A percentile compares a stretch with the other conserved stretches of the same genome.
These are phyloP conservation scores for Fregetta grallaria DNA, from an alignment of 2,113 vertebrate genomes.

Conservation along the genomic window DNA sequence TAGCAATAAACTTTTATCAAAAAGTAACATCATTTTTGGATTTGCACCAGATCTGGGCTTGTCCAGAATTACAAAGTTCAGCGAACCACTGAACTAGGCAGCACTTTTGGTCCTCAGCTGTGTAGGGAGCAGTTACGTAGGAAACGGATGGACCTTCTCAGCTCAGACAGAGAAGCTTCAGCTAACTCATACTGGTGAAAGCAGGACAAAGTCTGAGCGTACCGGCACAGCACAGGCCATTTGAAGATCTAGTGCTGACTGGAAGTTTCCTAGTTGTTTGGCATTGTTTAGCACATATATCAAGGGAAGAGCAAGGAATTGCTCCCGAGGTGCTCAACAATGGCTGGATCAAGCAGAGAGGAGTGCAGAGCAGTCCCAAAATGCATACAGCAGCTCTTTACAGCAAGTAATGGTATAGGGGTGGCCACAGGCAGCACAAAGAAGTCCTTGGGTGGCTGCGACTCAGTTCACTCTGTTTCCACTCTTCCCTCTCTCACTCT, in stretches of 20 bases:
- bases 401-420: neutral
- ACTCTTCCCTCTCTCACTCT: neutral
- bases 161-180: neutral
- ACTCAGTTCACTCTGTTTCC: neutral
- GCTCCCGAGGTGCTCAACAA: neutral
- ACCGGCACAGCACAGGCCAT: neutral
- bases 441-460: neutral
- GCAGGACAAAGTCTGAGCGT: neutral
- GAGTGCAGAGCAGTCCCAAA: neutral
- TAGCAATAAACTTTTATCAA: too few relatives aligned
- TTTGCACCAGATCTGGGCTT: neutral
- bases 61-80: neutral
- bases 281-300: neutral
- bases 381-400: neutral
- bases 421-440: neutral
- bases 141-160: rapidly evolving
- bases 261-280: neutral
- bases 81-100: neutral
- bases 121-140: neutral
- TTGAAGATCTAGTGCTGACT: neutral
- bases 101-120: neutral
- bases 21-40: neutral
- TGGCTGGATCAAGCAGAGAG: neutral
- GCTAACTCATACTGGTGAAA: neutral
- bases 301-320: neutral